These are phyloP conservation scores for Oryzias javanicus DNA, from an alignment of 2,113 vertebrate genomes.

Conservation along the genomic window DNA sequence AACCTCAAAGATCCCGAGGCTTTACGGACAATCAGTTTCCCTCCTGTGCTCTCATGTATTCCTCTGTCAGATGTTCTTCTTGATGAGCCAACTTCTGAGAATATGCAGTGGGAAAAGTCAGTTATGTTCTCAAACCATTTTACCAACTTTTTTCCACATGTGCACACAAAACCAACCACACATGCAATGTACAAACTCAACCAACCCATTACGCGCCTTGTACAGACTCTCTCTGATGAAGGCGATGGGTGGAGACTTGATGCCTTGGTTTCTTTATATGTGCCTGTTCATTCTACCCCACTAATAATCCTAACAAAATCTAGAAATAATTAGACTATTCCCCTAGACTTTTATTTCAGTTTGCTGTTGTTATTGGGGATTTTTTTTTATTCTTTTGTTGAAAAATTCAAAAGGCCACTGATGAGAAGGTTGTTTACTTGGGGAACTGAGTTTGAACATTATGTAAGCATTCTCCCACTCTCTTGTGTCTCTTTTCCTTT, in stretches of 20 bases:
- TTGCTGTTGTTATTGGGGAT: constrained; percentile 37
- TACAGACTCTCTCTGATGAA: constrained; percentile 34
- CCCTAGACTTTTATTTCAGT: constrained; percentile 35
- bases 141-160: constrained; percentile 2
- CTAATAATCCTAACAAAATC: constrained; percentile 35
- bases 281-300: constrained; percentile 68
- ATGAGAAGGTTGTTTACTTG: constrained; percentile 32
- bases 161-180: constrained; percentile 26
- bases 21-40: constrained; percentile 43
- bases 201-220: constrained; percentile 12
- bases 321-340: constrained; percentile 28
- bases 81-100: constrained; percentile 32
- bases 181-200: constrained; percentile 28
- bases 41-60: constrained; percentile 20
- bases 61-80: constrained; percentile 29
- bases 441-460: constrained; percentile 39
- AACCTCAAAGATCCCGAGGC: constrained; percentile 19
- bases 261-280: constrained; percentile 74
- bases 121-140: not conserved
- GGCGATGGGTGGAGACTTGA: constrained; percentile 39
- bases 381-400: constrained; percentile 22
- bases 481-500: constrained; percentile 31
- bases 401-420: constrained; percentile 37
- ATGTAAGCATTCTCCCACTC: constrained; percentile 32
- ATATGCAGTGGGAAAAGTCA: not conserved